Percentiles rank a stretch among this genome's conserved stretches.
Evolutionary conservation across 2,113 vertebrate species (phyloP).

Genomic region (Anolis carolinensis): DNA sequence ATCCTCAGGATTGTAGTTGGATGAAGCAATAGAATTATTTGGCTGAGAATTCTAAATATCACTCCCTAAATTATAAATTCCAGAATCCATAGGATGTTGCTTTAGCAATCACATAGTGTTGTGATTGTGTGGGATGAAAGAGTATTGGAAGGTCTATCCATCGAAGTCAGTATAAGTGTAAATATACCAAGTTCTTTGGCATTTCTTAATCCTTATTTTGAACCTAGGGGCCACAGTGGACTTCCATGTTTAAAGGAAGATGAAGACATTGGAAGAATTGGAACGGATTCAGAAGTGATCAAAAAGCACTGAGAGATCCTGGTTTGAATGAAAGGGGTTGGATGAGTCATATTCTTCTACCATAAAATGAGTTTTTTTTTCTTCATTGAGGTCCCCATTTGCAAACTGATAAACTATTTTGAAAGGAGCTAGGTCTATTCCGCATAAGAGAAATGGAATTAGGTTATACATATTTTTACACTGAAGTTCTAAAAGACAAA

Average conservation of each 20-base stretch:
- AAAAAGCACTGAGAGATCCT: neutral
- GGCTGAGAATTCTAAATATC: too few species aligned
- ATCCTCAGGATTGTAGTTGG: too few species aligned
- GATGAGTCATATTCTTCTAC: too few species aligned
- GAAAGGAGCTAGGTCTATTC: neutral
- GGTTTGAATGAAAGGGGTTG: too few species aligned
- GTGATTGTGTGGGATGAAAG: too few species aligned
- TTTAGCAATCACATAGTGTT: too few species aligned
- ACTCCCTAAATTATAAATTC: too few species aligned
- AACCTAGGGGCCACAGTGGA: neutral
- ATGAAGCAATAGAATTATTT: too few species aligned
- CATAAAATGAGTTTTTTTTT: too few species aligned
- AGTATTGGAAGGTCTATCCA: too few species aligned
- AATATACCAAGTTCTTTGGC: neutral
- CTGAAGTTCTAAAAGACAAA: neutral
- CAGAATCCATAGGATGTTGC: too few species aligned
- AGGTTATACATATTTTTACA: neutral
- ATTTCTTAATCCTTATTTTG: neutral
- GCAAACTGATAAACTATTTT: neutral
- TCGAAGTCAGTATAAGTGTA: neutral
- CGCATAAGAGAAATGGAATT: neutral
- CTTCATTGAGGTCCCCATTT: too few species aligned
- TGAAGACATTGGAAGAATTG: neutral
- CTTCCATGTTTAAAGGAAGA: neutral
- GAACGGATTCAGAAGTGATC: neutral